phyloP scores from a whole-genome alignment of 2,113 vertebrate species.

The Piaya cayana region DNA sequence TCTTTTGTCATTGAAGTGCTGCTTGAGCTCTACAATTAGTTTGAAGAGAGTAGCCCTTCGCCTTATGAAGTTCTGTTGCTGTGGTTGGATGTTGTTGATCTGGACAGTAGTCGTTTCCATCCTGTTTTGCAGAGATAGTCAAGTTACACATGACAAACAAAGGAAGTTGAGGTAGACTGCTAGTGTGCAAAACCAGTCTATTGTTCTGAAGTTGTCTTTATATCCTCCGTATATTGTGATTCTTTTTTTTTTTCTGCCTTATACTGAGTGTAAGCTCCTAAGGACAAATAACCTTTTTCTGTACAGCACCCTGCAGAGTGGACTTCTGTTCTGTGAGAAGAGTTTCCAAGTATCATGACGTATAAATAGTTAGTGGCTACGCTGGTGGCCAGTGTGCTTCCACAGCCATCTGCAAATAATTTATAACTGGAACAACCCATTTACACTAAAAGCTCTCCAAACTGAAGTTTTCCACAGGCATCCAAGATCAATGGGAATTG shows the following conservation, averaged over 20 bases:
- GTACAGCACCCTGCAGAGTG: background rate
- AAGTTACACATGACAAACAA: no score
- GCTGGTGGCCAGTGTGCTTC: background rate
- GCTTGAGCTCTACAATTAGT: background rate
- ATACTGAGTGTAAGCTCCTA: background rate
- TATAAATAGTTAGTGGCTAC: slow-evolving; percentile 6
- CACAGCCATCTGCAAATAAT: background rate
- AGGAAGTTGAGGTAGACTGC: background rate
- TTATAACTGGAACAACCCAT: background rate
- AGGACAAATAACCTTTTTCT: background rate
- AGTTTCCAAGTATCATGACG: background rate
- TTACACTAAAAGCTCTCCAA: background rate
- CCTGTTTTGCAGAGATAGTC: background rate
- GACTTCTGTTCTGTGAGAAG: slow-evolving; percentile 21
- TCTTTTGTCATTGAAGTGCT: background rate
- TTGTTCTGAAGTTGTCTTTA: background rate
- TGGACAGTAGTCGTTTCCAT: background rate
- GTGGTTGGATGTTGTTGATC: background rate
- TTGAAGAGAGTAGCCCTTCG: background rate
- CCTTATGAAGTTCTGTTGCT: background rate
- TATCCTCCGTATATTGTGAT: background rate
- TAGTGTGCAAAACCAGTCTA: background rate
- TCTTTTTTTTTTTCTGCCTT: background rate
- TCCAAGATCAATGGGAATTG: background rate
- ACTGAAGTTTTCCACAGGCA: background rate